Evolutionary conservation across 2,888 invertebrate genomes (phyloP), one percentile per base, ranked within the genome.

Genomic region (Aleiodes testaceus): DNA sequence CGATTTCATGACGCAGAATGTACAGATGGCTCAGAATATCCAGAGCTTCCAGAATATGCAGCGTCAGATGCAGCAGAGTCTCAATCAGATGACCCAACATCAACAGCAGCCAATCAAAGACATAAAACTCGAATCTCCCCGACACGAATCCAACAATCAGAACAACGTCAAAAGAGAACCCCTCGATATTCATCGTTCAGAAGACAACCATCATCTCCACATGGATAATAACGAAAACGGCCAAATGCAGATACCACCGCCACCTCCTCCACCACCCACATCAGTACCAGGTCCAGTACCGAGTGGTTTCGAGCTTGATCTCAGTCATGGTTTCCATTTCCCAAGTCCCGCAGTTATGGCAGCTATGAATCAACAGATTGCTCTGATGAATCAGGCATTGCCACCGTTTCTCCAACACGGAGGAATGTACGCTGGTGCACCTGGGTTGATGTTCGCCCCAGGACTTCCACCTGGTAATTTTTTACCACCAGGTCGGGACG

Each of bases 311-410:
- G 87, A 87, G 44, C 75, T 87, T 3, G 87, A 87, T 72, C 81
- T 87, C 7, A 81, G 81, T 66, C 86, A 86, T 72, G 82, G 87
- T 20, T 87, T 87, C 71, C 85, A 87, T 65, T 85, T 88, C 61
- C 88, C 88, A 26, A 88, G 85, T 44, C 88, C 88, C 0, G 88
- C 88, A 0, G 87, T 88, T 52, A 88, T 88, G 79, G 88, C 88
- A 0, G 88, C 88, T 1, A 87, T 88, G 86, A 89, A 88, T 72
- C 89, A 89, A 73, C 89, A 89, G 75, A 85, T 89, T 44, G 89
- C 89, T 1, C 80, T 89, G 75, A 89, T 89, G 86, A 89, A 89
- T 68, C 89, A 88, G 50, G 88, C 88, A 22, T 84, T 89, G 16
- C 88, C 89, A 18, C 88, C 89, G 3, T 89, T 89, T 77, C 83